Base-by-base conservation (phyloP, 2,113 vertebrate genomes). In the Dicrurus megarhynchus region DNA sequence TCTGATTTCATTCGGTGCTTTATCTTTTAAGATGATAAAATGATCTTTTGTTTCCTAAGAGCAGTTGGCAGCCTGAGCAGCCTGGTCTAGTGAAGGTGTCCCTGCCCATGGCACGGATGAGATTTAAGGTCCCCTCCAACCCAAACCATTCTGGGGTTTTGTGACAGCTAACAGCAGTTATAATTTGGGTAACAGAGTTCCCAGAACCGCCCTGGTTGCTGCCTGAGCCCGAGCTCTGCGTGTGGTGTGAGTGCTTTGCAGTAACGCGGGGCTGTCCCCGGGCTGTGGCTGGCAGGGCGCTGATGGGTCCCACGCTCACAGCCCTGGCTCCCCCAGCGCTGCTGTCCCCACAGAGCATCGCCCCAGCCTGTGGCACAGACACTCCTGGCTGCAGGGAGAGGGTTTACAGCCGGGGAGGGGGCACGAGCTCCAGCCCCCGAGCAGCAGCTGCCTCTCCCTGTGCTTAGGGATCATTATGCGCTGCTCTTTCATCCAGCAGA, bases 401-500 rank as follows among this genome's bases (percentile, higher is more conserved):
- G 90, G 35, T 78, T 64, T 26, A 42, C 35, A 89, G 49, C 57
- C 11, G 14, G 81, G 57, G 87, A 81, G 81, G 77, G 90, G 93
- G 74, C 87, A 53, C 9, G 1, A 70, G 49, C 74, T 57, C 37
- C 63, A 63, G 37, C 28, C 69, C 89, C 16, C 20, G 35, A 59
- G 69, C 81, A 83, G 87, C 26, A 5, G 64, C 91, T 89, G 57
- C 63, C 84, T 92, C 85, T 65, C 28, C 86, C 95, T n/a, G 28
- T 86, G 93, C 96, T 73, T 26, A 87, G 79, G 78, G 87, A 97
- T 97, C 93, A 83, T 84, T 84, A 46, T 87, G 89, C 37, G 64
- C 95, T 35, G 63, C 92, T 97, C 97, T 96, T 97, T 95, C 70
- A 95, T 89, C 96, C 94, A 70, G 67, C 73, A 46, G 37, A 92